Base-by-base conservation (phyloP, 2,888 invertebrate genomes). In the Folsomia candida region DNA sequence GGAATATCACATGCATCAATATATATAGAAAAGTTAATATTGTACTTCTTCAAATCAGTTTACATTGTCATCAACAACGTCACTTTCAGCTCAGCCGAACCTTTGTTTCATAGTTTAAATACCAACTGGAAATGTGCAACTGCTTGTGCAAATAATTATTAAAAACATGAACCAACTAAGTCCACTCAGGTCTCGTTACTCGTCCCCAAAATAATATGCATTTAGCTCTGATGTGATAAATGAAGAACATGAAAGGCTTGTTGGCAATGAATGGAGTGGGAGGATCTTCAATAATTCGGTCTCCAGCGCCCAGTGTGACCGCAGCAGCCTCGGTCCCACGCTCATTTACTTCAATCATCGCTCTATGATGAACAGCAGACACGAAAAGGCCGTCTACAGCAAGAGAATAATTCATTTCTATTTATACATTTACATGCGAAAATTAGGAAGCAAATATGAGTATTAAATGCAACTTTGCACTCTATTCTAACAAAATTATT, bases 191-290 rank as follows among this genome's bases (percentile, higher is more conserved):
- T 72, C 85, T 85, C 76, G 86, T 86, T 61, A 91, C 86, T 28
- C 87, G 86, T 0, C 90, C 91, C 86, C 90, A 90, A 81, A 92
- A 92, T 60, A 90, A 85, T 27, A 90, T 86, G 6, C 89, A 84
- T 77, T 87, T 87, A 2, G 89, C 88, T 27, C 84, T 83, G 75
- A 89, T 88, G 81, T 91, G 88, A 75, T 89, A 85, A 74, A 92
- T 90, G 81, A 91, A 89, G 81, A 91, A 89, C 70, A 89, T 84
- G 82, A 91, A 92, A 0, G 92, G 92, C 29, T 89, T 86, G 80
- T 91, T 87, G 0, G 88, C 89, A 72, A 86, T 85, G 74, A 87
- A 85, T 1, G 82, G 60, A 27, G 76, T 70, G 11, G 76, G 77
- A 20, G 75, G 76, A 51, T 54, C 20, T 1, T 73, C 80, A 27